phyloP scores from a whole-genome alignment of 1,140 invertebrate species.

The Drosophila dunni region DNA sequence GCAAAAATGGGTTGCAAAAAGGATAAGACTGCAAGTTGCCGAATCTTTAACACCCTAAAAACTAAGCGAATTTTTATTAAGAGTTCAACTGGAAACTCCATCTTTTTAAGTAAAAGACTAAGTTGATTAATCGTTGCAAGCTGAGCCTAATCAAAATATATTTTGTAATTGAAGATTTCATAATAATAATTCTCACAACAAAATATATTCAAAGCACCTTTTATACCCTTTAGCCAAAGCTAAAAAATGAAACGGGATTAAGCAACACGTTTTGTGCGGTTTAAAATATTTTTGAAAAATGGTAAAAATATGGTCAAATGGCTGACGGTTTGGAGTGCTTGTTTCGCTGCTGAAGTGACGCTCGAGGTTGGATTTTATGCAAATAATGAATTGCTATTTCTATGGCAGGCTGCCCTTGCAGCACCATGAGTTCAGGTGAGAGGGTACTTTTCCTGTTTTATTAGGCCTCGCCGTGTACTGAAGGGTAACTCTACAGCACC shows the following conservation, averaged over 20 bases:
- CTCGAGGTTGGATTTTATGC: constrained; percentile 32
- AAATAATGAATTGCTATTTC: constrained; percentile 71
- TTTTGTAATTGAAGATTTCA: neutral
- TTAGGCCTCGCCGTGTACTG: constrained; percentile 42
- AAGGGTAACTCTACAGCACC: constrained; percentile 2
- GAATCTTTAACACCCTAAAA: neutral
- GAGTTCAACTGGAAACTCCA: too few species aligned
- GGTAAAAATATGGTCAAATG: constrained; percentile 39
- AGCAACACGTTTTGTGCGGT: constrained; percentile 26
- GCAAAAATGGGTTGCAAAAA: neutral
- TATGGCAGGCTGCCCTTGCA: constrained; percentile 25
- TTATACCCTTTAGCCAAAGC: neutral
- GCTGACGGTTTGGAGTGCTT: constrained; percentile 31
- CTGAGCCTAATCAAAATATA: neutral
- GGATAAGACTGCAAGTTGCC: neutral
- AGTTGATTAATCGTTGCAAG: too few species aligned
- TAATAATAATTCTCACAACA: neutral
- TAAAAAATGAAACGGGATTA: constrained; percentile 13
- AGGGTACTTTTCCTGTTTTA: constrained; percentile 46
- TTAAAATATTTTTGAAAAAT: constrained; percentile 3
- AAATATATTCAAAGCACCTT: neutral
- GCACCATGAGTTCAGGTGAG: constrained; percentile 16
- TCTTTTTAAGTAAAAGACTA: too few species aligned
- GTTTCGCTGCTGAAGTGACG: constrained; percentile 25
- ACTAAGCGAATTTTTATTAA: too few species aligned